Base-by-base conservation (phyloP, 1,140 invertebrate genomes). In the Vollenhovia emeryi region DNA sequence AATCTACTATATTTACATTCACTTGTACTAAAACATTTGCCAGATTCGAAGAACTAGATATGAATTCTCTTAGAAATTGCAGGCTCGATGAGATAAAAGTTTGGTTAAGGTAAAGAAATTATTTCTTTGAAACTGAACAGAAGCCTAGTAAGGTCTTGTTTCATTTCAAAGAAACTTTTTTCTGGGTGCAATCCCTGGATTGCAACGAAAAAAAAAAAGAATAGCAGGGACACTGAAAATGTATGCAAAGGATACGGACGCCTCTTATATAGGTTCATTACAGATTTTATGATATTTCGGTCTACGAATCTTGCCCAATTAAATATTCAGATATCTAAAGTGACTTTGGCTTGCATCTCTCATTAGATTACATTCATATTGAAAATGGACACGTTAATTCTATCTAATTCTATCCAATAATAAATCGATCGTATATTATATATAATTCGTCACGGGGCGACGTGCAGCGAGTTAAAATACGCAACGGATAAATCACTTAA, bases 381-480 rank as follows among this genome's bases (percentile, higher is more conserved):
- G 60, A 79, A 68, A 18, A 66, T n/a, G 18, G 24, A n/a, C 43
- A 43, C 24, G 36, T 75, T 78, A 50, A 64, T 18, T 64, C 36
- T 64, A 64, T 43, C 30, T 30, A 45, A 68, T 66, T 52, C 30
- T 50, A 40, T 40, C 43, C 45, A 64, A 78, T 79, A 36, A 66
- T 68, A 79, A 66, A 50, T 79, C 62, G 33, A 68, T 68, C 33
- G 21, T 11, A 66, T 50, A 50, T 68, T 48, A 64, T 64, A 40
- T 13, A 40, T 64, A 78, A 80, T 69, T 69, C 7, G 18, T n/a
- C 1, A 45, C 7, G 13, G 27, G 15, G 9, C 7, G 36, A 27
- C 3, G 24, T 30, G 33, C 33, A 13, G 33, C n/a, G 30, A 21
- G 9, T 71, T 57, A 57, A 80, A 80, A 71, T 80, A 57, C 43